Evolutionary conservation across 2,888 invertebrate species (phyloP), one percentile per base, ranked within the genome.

Genomic region (Metalampra italica): DNA sequence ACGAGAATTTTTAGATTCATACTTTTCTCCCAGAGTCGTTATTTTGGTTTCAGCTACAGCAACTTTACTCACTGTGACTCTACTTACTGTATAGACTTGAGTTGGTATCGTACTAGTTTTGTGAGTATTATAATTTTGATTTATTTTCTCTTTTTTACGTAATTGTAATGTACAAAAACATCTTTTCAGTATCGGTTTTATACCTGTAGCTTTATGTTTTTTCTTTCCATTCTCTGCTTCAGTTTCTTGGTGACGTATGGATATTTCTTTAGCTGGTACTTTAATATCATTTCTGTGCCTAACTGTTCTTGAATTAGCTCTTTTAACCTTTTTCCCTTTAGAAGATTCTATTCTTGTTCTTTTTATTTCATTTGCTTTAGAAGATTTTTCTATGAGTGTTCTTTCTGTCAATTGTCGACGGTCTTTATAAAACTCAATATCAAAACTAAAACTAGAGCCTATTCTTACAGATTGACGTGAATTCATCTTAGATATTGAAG

Each of bases 81-180:
- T 53, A 41, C 51, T 55, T 9, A 60, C 52, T 29, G 55, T 52
- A 40, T 53, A 53, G 3, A 51, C 43, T 36, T 51, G 45, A 4
- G 49, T 14, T 39, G 7, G 39, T 14, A 4, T 39, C 13, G 9
- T 13, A 11, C 3, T 43, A 45, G 36, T 44, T 49, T 57, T 37
- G n/a, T n/a, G n/a, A 29, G 9, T 13, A 9, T 39, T 30, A 14
- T 7, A 50, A 42, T 52, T 57, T 50, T 14, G 54, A 42, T 42
- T 56, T 52, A 46, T 55, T 52, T 14, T n/a, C 9, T n/a, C 55
- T 52, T 52, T 53, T 45, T 68, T 66, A 50, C 63, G 59, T 47
- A 69, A 61, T 50, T 67, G 62, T 14, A 69, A 51, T 29, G 69
- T 67, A 52, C 69, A 71, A 47, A 71, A 68, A 56, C 75, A 71